Evolutionary conservation across 1,140 invertebrate genomes (phyloP).

Genomic region (Zelostemma sp.): DNA sequence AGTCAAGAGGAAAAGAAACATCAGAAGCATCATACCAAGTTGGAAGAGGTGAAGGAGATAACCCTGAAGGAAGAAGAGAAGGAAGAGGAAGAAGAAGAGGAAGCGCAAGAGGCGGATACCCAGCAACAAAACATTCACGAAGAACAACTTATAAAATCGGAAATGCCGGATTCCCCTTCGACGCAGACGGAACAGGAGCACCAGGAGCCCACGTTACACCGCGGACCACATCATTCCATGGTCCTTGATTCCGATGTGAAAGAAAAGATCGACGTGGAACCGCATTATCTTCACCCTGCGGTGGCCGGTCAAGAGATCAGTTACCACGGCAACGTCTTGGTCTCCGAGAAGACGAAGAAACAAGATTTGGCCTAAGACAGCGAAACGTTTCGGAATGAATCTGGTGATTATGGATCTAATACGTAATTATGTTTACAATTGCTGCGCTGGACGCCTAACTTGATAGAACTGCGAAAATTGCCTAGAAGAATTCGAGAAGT

Average conservation of each 20-base stretch:
- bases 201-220: conserved; percentile 52
- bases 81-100: conserved; percentile 25
- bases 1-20: conserved; percentile 43
- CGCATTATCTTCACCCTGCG: conserved; percentile 70
- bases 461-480: conserved; percentile 28
- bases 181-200: conserved; percentile 50
- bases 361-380: conserved; percentile 56
- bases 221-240: conserved; percentile 65
- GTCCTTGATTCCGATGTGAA: conserved; percentile 65
- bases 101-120: conserved; percentile 24
- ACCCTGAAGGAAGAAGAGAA: conserved; percentile 5
- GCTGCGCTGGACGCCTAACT: conserved; percentile 44
- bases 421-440: conserved; percentile 36
- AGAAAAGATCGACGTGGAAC: conserved; percentile 70
- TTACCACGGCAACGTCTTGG: conserved; percentile 66
- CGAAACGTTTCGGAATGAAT: conserved; percentile 4
- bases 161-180: neutral
- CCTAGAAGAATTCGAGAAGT: conserved; percentile 19
- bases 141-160: neutral
- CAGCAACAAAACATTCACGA: conserved; percentile 45
- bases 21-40: conserved; percentile 44
- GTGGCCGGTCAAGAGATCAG: conserved; percentile 70
- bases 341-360: conserved; percentile 62
- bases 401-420: conserved; percentile 15
- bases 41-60: conserved; percentile 35